Conservation (phyloP, 1,140 invertebrate genomes). For the Drosophila varians region DNA sequence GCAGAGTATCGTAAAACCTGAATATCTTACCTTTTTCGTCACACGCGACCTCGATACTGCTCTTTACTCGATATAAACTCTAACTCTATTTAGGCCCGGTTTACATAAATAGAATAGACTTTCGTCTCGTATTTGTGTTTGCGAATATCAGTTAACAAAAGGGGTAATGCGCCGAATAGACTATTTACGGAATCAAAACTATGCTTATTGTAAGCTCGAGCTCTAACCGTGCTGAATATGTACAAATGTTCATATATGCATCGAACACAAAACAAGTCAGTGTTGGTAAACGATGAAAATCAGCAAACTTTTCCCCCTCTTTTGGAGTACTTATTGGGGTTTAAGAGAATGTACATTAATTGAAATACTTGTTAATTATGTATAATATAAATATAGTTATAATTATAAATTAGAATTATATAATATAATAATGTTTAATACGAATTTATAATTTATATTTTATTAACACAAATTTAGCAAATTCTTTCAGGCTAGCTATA, state of each 20-base stretch:
- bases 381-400: no score
- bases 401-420: no score
- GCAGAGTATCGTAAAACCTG: slow-evolving; percentile 5
- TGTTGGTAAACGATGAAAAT: not conserved
- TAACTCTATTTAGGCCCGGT: not conserved
- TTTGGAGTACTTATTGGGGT: no score
- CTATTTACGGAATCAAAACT: not conserved
- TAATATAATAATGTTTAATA: no score
- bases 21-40: slow-evolving; percentile 30
- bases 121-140: not conserved
- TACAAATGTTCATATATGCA: not conserved
- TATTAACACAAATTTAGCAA: no score
- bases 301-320: no score
- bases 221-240: not conserved
- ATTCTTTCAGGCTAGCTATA: no score
- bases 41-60: slow-evolving; percentile 36
- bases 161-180: not conserved
- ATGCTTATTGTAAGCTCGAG: not conserved
- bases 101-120: not conserved
- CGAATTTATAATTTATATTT: no score
- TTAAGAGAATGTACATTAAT: no score
- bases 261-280: not conserved
- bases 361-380: no score
- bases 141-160: no score
- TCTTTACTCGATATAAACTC: not conserved